These are phyloP conservation scores for Peromyscus maniculatus DNA, from an alignment of 2,113 vertebrate species.

Conservation along the genomic window DNA sequence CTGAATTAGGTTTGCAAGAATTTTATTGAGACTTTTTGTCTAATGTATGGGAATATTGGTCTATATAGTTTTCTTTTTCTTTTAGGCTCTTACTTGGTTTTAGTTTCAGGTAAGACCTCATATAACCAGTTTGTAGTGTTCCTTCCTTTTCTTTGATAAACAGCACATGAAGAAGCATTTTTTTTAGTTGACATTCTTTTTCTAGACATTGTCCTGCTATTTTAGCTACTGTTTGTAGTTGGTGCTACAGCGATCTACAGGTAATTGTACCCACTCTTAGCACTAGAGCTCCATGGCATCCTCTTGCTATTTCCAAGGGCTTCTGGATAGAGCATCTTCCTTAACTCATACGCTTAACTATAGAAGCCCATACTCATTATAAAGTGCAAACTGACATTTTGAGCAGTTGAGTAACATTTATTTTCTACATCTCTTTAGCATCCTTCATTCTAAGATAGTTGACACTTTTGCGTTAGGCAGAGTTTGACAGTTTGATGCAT, in stretches of 20 bases:
- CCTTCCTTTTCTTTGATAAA: conserved; percentile 63
- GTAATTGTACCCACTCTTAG: conserved; percentile 85
- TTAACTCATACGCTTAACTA: conserved; percentile 13
- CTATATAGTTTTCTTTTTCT: background rate
- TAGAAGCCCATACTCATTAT: conserved; percentile 22
- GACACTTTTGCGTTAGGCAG: conserved; percentile 46
- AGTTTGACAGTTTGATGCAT: conserved; percentile 32
- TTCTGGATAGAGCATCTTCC: conserved; percentile 29
- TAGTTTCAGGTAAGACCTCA: too few species aligned
- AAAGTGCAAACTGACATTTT: background rate
- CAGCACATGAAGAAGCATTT: conserved; percentile 86
- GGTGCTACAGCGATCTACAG: conserved; percentile 83
- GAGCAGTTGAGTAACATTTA: conserved; percentile 16
- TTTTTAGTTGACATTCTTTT: conserved; percentile 82
- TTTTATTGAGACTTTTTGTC: background rate
- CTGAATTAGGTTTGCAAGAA: background rate
- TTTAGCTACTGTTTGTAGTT: conserved; percentile 86
- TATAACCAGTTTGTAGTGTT: conserved; percentile 36
- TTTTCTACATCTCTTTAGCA: conserved; percentile 37
- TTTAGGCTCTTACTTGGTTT: background rate
- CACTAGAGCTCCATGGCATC: conserved; percentile 82
- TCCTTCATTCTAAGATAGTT: conserved; percentile 62
- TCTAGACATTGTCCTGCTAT: conserved; percentile 84
- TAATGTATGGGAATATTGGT: background rate
- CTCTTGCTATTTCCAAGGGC: conserved; percentile 79